These are phyloP conservation scores for Alaudala cheleensis DNA, from an alignment of 2,113 vertebrate genomes.

Conservation along the genomic window DNA sequence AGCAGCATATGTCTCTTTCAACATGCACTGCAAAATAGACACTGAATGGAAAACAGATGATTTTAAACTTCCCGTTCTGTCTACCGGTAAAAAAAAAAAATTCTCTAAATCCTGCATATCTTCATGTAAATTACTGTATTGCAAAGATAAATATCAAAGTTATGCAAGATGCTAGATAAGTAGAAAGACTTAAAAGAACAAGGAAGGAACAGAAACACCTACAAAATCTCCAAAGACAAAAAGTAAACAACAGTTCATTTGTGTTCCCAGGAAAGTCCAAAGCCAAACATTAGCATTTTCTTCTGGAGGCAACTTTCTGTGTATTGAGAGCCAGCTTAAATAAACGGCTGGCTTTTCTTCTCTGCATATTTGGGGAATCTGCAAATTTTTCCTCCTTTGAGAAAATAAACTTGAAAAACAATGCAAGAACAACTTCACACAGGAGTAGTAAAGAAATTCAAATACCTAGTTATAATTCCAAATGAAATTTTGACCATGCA, in stretches of 20 bases:
- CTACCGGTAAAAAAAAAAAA: background rate
- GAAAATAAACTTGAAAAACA: constrained; percentile 40
- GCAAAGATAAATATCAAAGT: constrained; percentile 42
- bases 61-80: constrained; percentile 8
- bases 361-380: background rate
- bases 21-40: constrained; percentile 3
- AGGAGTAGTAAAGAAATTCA: background rate
- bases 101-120: background rate
- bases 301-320: constrained; percentile 29
- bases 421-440: background rate
- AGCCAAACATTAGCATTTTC: constrained; percentile 48
- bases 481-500: background rate
- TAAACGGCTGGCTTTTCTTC: constrained; percentile 1
- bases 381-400: background rate
- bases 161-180: background rate
- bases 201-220: constrained; percentile 23
- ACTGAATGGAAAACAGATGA: background rate
- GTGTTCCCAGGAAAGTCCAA: constrained; percentile 40
- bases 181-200: constrained; percentile 31
- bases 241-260: constrained; percentile 17
- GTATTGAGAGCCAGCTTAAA: constrained; percentile 20
- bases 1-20: constrained; percentile 1
- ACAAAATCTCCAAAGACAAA: constrained; percentile 17
- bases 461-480: background rate
- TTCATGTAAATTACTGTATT: background rate